Evolutionary conservation across 2,113 vertebrate genomes (phyloP).

Genomic region (Paratilapia polleni): DNA sequence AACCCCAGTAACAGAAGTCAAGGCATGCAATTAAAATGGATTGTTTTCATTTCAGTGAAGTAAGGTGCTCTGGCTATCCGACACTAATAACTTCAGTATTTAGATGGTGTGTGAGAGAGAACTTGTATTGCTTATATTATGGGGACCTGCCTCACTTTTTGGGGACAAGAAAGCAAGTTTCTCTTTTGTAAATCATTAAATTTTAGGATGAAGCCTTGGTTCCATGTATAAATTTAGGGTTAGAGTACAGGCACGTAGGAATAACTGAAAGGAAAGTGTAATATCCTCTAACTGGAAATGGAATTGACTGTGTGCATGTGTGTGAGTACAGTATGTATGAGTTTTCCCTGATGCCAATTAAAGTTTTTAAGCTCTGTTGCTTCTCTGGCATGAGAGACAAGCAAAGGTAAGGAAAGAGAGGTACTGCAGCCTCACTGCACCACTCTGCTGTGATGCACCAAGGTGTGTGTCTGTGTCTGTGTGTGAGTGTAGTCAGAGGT

Average conservation of each 20-base stretch:
- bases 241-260: not conserved
- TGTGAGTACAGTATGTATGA: not conserved
- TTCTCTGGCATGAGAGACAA: conserved; percentile 43
- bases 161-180: not conserved
- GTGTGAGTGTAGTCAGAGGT: conserved; percentile 5
- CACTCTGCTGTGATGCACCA: conserved; percentile 60
- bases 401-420: conserved; percentile 19
- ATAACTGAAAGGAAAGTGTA: not conserved
- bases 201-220: not conserved
- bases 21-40: conserved; percentile 48
- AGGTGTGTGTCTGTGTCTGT: conserved; percentile 2
- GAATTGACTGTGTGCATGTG: conserved; percentile 5
- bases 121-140: not conserved
- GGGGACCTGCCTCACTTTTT: not conserved
- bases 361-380: conserved; percentile 63
- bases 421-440: conserved; percentile 70
- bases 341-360: conserved; percentile 42
- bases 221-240: not conserved
- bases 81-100: conserved; percentile 34
- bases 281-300: not conserved
- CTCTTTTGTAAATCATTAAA: not conserved
- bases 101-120: not conserved
- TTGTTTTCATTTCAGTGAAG: conserved; percentile 37
- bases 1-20: not conserved
- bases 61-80: conserved; percentile 1